phyloP scores from a whole-genome alignment of 2,888 invertebrate genomes.

The Campoplex nolae region DNA sequence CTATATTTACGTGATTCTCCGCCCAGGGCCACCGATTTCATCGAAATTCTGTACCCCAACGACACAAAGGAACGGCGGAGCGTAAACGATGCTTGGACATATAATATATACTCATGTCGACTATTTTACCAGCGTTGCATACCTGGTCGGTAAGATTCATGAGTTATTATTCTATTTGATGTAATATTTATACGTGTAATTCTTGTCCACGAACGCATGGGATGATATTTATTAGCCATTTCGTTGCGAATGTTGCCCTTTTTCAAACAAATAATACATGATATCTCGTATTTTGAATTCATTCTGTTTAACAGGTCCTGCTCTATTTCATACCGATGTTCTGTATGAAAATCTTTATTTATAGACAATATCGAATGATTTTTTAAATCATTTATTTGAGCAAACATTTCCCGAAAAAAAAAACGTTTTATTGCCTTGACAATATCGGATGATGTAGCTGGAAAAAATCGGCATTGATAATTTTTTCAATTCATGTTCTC shows the following conservation, averaged over 20 bases:
- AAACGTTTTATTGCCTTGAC: background rate
- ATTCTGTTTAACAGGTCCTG: background rate
- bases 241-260: conserved; percentile 50
- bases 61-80: conserved; percentile 60
- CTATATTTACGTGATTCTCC: conserved; percentile 75
- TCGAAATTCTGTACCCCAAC: conserved; percentile 32
- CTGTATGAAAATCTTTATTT: background rate
- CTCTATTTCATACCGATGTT: background rate
- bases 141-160: conserved; percentile 23
- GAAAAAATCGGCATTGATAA: background rate
- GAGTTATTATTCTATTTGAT: conserved; percentile 8
- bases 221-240: conserved; percentile 58
- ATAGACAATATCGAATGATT: too few species aligned
- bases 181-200: conserved; percentile 13
- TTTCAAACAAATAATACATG: background rate
- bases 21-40: conserved; percentile 60
- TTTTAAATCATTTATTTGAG: too few species aligned
- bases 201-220: conserved; percentile 35
- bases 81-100: conserved; percentile 66
- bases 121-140: conserved; percentile 23
- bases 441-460: background rate
- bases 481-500: background rate
- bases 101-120: background rate
- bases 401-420: too few species aligned
- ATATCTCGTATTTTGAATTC: background rate